Evolutionary conservation across 2,113 vertebrate species (phyloP).

Genomic region (Ctenomys sociabilis): DNA sequence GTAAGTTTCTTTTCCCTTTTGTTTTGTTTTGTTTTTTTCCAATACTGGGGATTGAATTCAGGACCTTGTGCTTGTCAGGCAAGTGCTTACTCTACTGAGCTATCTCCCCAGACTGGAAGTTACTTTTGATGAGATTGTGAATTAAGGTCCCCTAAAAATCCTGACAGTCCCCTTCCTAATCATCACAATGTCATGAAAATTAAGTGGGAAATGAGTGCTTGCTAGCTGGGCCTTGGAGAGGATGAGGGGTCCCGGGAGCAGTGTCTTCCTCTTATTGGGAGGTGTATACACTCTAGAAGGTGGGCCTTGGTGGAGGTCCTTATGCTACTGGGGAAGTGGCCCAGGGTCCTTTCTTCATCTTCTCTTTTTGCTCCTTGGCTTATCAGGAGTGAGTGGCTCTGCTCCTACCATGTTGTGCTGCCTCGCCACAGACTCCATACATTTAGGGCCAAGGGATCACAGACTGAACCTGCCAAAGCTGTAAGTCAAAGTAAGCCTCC

Average conservation of each 20-base stretch:
- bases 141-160: not conserved
- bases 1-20: not conserved
- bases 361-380: not conserved
- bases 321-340: too few relatives aligned
- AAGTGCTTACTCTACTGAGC: too few relatives aligned
- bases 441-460: not conserved
- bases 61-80: too few relatives aligned
- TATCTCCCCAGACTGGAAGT: not conserved
- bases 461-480: not conserved
- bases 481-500: not conserved
- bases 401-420: not conserved
- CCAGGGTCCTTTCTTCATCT: not conserved
- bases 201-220: not conserved
- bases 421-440: not conserved
- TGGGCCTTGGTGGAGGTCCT: too few relatives aligned
- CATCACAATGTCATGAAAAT: not conserved
- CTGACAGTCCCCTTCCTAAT: not conserved
- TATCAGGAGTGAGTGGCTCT: not conserved
- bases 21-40: too few relatives aligned
- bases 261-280: not conserved
- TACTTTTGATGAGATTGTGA: not conserved
- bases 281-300: not conserved
- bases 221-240: not conserved
- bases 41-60: too few relatives aligned
- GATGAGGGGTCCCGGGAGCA: not conserved